Conservation (phyloP, 1,140 invertebrate genomes). For the Sminthurides bifidus region DNA sequence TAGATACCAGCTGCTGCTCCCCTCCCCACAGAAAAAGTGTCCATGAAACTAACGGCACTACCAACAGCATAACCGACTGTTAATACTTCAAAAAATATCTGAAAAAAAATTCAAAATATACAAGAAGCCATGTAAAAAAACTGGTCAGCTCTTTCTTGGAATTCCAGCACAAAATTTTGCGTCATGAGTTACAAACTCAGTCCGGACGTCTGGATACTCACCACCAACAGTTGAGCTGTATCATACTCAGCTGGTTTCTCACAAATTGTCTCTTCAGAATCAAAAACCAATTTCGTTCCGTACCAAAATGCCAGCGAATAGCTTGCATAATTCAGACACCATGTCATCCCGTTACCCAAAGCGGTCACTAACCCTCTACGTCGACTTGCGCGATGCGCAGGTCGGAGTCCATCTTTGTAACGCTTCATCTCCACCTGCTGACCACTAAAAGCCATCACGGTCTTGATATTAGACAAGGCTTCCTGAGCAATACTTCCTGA, state of each 20-base stretch:
- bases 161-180: no score
- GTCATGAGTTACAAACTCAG: no score
- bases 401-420: background rate
- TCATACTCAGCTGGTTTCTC: background rate
- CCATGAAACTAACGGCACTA: conserved; percentile 43
- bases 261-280: background rate
- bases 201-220: background rate
- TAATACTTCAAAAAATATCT: conserved; percentile 43
- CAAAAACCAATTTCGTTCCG: conserved; percentile 8
- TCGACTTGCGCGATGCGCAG: background rate
- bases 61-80: conserved; percentile 47
- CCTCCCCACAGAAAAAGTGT: conserved; percentile 42
- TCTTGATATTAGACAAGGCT: conserved; percentile 9
- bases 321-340: conserved; percentile 9
- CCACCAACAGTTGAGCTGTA: background rate
- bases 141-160: background rate
- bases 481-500: conserved; percentile 6
- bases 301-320: conserved; percentile 6
- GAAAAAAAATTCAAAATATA: background rate
- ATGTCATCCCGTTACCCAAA: background rate
- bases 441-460: conserved; percentile 2
- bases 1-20: conserved; percentile 46
- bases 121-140: no score
- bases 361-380: background rate
- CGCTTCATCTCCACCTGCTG: background rate